These are phyloP conservation scores for Spisula solida DNA, from an alignment of 2,888 invertebrate genomes.

Conservation along the genomic window DNA sequence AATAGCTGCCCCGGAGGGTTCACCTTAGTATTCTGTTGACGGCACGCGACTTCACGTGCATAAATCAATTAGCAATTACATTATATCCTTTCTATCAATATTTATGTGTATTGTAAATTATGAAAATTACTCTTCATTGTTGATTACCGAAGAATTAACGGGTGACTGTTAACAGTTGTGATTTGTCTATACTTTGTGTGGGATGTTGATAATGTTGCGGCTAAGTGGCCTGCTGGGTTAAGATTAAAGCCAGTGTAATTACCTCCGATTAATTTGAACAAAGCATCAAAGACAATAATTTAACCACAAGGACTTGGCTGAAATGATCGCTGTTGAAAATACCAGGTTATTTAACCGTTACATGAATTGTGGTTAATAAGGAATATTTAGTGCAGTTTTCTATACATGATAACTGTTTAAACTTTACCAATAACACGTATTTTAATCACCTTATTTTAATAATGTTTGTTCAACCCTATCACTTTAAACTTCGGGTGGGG, in stretches of 20 bases:
- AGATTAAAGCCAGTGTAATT: neutral
- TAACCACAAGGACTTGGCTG: neutral
- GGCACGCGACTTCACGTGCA: slow-evolving; percentile 56
- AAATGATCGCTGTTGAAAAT: too few relatives aligned
- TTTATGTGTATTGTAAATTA: slow-evolving; percentile 47
- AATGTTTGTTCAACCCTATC: too few relatives aligned
- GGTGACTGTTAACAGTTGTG: neutral
- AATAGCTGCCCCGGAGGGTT: slow-evolving; percentile 14
- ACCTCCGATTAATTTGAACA: neutral
- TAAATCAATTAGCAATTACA: slow-evolving; percentile 37
- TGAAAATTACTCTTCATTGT: slow-evolving; percentile 27
- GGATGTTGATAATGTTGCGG: neutral
- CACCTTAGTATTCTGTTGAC: neutral
- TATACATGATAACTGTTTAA: too few relatives aligned
- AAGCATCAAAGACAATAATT: neutral
- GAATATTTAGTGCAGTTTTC: too few relatives aligned
- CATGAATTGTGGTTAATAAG: too few relatives aligned
- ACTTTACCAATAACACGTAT: too few relatives aligned
- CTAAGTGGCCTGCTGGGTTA: neutral
- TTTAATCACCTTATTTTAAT: too few relatives aligned
- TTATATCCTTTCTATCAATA: slow-evolving; percentile 39
- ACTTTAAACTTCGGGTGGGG: too few relatives aligned
- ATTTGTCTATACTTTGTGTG: neutral
- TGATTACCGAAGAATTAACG: neutral
- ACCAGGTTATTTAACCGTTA: too few relatives aligned